Percentiles rank a stretch among this genome's conserved stretches.
These are phyloP conservation scores for Martes martes DNA, from an alignment of 2,113 vertebrate species.

Conservation along the genomic window DNA sequence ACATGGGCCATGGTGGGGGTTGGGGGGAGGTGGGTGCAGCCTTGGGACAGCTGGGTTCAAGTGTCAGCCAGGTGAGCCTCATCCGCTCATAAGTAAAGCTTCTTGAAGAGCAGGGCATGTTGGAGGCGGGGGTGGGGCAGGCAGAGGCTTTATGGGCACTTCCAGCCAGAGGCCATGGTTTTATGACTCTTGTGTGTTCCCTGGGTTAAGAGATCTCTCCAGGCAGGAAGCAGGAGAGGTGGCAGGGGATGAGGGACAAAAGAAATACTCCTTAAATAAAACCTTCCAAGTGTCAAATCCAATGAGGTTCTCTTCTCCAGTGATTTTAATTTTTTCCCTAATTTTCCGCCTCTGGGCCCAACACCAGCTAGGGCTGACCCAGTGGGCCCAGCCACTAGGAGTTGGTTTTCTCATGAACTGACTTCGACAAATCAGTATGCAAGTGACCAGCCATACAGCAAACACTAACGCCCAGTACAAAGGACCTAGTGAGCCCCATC, in stretches of 20 bases:
- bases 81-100: background rate
- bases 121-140: rapidly evolving
- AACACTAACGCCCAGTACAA: background rate
- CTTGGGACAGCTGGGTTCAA: background rate
- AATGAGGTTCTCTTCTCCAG: background rate
- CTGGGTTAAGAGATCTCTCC: background rate
- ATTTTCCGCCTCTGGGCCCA: background rate
- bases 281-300: background rate
- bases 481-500: background rate
- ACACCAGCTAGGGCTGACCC: background rate
- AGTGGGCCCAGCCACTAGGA: background rate
- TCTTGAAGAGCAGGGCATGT: background rate
- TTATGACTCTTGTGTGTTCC: background rate
- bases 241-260: background rate
- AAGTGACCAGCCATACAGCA: background rate
- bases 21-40: background rate
- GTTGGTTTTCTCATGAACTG: background rate
- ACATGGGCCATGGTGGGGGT: rapidly evolving
- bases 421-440: constrained; percentile 48
- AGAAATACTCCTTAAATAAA: background rate
- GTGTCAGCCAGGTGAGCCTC: background rate
- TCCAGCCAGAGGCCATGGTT: background rate
- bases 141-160: background rate
- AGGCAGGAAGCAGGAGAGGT: background rate
- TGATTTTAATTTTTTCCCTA: background rate